Base-by-base conservation (phyloP, 1,140 invertebrate species). In the Drosophila navojoa region DNA sequence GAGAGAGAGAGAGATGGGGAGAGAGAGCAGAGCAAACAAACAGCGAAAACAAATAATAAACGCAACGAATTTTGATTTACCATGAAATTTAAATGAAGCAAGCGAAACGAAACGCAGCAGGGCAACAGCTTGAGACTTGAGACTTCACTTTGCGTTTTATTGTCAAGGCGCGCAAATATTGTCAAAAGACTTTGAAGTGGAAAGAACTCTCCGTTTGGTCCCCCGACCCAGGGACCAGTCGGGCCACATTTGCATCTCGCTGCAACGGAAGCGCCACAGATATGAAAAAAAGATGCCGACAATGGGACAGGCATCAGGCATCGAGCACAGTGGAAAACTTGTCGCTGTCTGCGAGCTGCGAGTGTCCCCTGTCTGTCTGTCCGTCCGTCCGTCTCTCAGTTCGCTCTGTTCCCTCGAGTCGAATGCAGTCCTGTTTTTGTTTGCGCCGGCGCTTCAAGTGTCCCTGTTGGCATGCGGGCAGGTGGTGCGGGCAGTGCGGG, bases 11-110 rank as follows among this genome's bases (percentile, higher is more conserved):
- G 76, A 64, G 64, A 53, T 52, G 68, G 76, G 50, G 59, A 66
- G 82, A 66, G 82, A 79, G 71, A 63, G 45, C 40, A 38, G 58
- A 38, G 67, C 53, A 57, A 35, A 35, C 35, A 29, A 61, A 53
- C 53, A 53, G 62, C 52, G 68, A 85, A 87, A 79, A 82, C 81
- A 86, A 86, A 86, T 86, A 86, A 82, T 86, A 86, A 87, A 86
- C 82, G 82, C 84, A 82, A 77, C 79, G 71, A 82, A 87, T 87
- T 87, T 87, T 87, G 82, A 87, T 87, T 87, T 87, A 87, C 57
- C 82, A 89, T 87, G 82, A 87, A 87, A 87, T 87, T 87, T 87
- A 82, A 87, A 87, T 87, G 82, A 87, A 64, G 82, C 78, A 61
- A 70, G 50, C 40, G 44, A 19, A 38, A n/a, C 40, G 44, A 19